Evolutionary conservation across 1,140 invertebrate genomes (phyloP), one percentile per base, ranked within the genome.

Genomic region (Drosophila sulfurigaster): DNA sequence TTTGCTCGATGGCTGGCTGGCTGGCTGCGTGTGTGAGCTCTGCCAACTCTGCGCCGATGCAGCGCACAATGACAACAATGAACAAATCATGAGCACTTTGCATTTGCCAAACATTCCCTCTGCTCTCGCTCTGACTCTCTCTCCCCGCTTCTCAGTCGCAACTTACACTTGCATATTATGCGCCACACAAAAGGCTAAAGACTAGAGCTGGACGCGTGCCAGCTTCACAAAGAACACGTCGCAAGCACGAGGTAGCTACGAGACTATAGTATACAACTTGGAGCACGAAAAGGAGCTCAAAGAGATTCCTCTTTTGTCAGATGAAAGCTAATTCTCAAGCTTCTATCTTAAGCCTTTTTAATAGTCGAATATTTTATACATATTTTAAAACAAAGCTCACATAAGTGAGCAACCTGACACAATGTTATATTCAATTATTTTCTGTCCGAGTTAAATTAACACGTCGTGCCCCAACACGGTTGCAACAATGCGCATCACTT

Each of bases 41-140:
- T 32, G 51, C 49, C 25, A 25, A 20, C 46, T 16, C 10, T 32
- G 15, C 15, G 32, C 7, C 32, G 15, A 7, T 15, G 30, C n/a
- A 69, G 49, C 45, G 57, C 48, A 88, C 85, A 83, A 89, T 83
- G 83, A 88, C 83, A 83, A 88, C 83, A 89, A 89, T 89, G 77
- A 88, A 81, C 81, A 88, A 88, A 89, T 88, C 83, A 88, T 88
- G 83, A 78, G 77, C 83, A 88, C 82, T 80, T 88, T 79, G 79
- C 75, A 76, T 79, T 73, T 62, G 72, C 70, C 59, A 58, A 48
- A 51, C 25, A 38, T 7, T 45, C 8, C 15, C 6, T 1, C 60
- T 48, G 20, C 20, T 25, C 20, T 25, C 20, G 20, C 20, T 25
- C 20, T 25, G 20, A 3, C 20, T 25, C 20, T 20, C 20, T 20